A percentile compares a stretch with the other conserved stretches of the same genome.
These are phyloP conservation scores for Hemaris fuciformis DNA, from an alignment of 2,888 invertebrate species.

Conservation along the genomic window DNA sequence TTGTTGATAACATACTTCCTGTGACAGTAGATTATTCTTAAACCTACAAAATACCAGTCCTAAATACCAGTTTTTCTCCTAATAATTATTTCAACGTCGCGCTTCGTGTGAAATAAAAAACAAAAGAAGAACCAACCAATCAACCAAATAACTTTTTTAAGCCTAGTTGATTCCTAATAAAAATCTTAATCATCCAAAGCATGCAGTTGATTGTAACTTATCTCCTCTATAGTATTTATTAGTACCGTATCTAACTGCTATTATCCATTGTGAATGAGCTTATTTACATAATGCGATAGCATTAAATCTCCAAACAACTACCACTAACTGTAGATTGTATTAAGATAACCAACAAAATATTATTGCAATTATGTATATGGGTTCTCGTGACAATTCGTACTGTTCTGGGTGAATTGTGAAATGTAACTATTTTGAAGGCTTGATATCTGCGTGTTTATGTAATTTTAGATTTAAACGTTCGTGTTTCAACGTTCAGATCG, in stretches of 20 bases:
- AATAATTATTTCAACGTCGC: no score
- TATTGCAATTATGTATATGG: slow-evolving; percentile 6
- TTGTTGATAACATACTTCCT: no score
- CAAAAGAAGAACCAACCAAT: no score
- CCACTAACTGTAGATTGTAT: slow-evolving; percentile 45
- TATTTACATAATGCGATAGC: slow-evolving; percentile 59
- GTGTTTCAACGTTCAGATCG: background rate
- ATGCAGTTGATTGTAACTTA: background rate
- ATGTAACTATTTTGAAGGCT: background rate
- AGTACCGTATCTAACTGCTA: slow-evolving; percentile 32
- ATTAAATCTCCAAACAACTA: slow-evolving; percentile 43
- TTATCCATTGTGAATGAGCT: slow-evolving; percentile 51
- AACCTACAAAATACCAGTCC: no score
- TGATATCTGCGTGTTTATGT: slow-evolving; percentile 1
- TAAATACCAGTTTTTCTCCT: no score
- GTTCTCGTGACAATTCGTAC: background rate
- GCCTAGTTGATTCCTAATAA: background rate
- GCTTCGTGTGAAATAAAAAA: no score
- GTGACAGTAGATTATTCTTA: no score
- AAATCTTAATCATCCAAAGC: background rate
- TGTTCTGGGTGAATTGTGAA: background rate
- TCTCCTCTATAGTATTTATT: background rate
- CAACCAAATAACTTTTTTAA: background rate
- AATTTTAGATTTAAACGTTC: background rate
- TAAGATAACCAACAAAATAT: slow-evolving; percentile 50